phyloP scores from a whole-genome alignment of 2,797 vertebrate genomes.

The Sus cebifrons region DNA sequence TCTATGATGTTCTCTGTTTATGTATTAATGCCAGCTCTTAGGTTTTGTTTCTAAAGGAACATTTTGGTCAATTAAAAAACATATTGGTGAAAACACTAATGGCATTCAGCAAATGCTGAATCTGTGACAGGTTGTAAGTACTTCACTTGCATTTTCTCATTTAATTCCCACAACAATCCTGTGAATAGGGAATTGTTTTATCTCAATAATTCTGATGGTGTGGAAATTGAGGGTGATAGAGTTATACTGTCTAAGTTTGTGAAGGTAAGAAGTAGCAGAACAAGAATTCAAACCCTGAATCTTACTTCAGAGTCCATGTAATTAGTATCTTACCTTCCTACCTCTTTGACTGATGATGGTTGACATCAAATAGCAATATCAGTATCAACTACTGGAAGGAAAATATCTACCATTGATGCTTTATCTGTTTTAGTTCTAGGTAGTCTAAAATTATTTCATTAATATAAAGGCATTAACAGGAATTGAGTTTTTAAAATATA shows the following conservation, averaged over 20 bases:
- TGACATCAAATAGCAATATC: not conserved
- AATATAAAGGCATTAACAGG: not conserved
- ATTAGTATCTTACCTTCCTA: not conserved
- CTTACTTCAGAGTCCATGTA: not conserved
- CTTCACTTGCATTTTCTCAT: not conserved
- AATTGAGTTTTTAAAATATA: not conserved
- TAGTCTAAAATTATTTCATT: not conserved
- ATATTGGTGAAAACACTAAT: not conserved
- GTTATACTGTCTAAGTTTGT: not conserved
- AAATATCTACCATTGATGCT: not conserved
- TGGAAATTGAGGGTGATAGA: not conserved
- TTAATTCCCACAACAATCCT: not conserved
- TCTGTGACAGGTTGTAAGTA: not conserved
- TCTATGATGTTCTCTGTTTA: accelerated
- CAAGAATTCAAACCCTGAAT: not conserved
- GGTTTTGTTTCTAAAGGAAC: not conserved
- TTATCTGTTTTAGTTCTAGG: not conserved
- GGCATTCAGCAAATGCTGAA: not conserved
- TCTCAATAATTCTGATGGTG: not conserved
- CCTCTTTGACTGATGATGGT: too few species aligned
- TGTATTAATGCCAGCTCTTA: accelerated
- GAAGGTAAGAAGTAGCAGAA: not conserved
- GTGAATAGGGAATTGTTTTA: not conserved
- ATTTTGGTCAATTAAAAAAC: not conserved
- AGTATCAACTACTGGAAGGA: too few species aligned